A percentile compares a stretch with the other conserved stretches of the same genome.
Conservation (phyloP, 1,140 invertebrate genomes). For the Caerostris darwini region DNA sequence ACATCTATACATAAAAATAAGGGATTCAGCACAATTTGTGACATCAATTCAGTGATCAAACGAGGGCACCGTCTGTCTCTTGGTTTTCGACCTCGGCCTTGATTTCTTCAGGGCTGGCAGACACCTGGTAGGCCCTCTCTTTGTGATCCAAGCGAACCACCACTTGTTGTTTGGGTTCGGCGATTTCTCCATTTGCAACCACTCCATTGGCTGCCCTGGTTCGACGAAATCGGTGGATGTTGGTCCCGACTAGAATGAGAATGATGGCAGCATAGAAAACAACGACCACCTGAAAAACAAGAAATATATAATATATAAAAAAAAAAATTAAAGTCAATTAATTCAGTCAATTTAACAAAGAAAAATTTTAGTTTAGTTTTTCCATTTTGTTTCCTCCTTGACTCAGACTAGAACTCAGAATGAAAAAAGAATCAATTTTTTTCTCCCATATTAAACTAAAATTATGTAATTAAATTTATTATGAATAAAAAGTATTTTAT, state of each 20-base stretch:
- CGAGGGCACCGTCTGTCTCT: slow-evolving; percentile 70
- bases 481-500: no score
- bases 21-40: not conserved
- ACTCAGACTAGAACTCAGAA: no score
- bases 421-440: no score
- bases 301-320: no score
- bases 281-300: slow-evolving; percentile 80
- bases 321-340: no score
- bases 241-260: slow-evolving; percentile 81
- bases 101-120: slow-evolving; percentile 69
- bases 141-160: slow-evolving; percentile 68
- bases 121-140: slow-evolving; percentile 64
- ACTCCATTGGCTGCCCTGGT: not conserved
- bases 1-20: slow-evolving; percentile 52
- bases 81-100: slow-evolving; percentile 72
- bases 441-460: no score
- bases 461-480: no score
- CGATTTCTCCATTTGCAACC: not conserved
- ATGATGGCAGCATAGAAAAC: slow-evolving; percentile 81
- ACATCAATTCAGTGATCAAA: slow-evolving; percentile 13
- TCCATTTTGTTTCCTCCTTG: no score
- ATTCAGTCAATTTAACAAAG: no score
- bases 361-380: no score
- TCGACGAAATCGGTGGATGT: slow-evolving; percentile 79
- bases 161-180: slow-evolving; percentile 57